Evolutionary conservation across 1,140 invertebrate species (phyloP).

Genomic region (Nilaparvata lugens): DNA sequence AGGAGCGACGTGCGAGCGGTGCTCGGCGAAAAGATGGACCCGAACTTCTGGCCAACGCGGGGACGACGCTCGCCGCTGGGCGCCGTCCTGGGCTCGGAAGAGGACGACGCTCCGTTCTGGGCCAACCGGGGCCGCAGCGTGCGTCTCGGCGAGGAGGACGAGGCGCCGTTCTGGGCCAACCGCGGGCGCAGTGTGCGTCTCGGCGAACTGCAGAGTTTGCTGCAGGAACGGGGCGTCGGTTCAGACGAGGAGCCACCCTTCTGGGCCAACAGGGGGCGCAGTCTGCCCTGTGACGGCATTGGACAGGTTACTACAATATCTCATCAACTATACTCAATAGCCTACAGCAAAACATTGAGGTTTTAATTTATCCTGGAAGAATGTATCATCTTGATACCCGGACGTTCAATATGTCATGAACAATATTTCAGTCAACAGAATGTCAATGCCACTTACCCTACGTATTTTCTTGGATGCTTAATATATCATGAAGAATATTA

Average conservation of each 20-base stretch:
- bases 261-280: slow-evolving; percentile 14
- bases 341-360: no score
- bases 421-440: no score
- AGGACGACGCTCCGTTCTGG: slow-evolving; percentile 11
- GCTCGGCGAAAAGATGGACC: slow-evolving; percentile 18
- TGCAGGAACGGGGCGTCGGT: neutral
- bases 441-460: no score
- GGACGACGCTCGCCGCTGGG: slow-evolving; percentile 10
- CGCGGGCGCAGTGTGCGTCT: neutral
- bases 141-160: slow-evolving; percentile 3
- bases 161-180: slow-evolving; percentile 15
- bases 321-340: no score
- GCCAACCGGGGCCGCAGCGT: slow-evolving; percentile 8
- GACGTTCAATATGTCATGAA: no score
- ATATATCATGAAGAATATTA: no score
- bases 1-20: slow-evolving; percentile 18
- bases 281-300: no score
- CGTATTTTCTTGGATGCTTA: no score
- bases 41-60: slow-evolving; percentile 21
- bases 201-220: slow-evolving; percentile 1
- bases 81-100: neutral
- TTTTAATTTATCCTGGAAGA: no score
- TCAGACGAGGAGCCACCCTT: slow-evolving; percentile 12
- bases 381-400: no score
- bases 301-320: no score